Evolutionary conservation across 2,797 vertebrate genomes (phyloP), one percentile per base, ranked within the genome.

Genomic region (Bradypus variegatus): DNA sequence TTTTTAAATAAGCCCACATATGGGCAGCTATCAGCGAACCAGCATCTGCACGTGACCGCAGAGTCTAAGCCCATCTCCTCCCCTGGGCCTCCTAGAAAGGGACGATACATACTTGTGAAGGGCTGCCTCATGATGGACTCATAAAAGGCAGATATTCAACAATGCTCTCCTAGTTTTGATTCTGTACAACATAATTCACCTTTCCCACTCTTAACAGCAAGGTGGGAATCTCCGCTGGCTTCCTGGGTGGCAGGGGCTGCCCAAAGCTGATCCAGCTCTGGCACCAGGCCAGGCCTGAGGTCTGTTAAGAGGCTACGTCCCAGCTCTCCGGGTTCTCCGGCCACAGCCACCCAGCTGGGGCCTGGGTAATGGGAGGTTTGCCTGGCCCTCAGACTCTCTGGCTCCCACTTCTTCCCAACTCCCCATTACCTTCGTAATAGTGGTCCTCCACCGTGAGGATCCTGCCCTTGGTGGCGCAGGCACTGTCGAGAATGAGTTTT

Each of bases 401-500:
- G 36, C n/a, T 72, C n/a, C 58, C 6, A 2, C 55, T 25, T 33
- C 10, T 18, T 16, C 23, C 19, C 4, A 11, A 50, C 50, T 50
- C 9, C 41, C 8, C 25, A 96, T 91, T 95, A 99, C 99, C 98
- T 98, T 99, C 98, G 8, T 98, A 98, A 96, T 99, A 99, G 96
- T 99, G 99, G 95, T 99, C 99, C 95, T 99, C 99, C 95, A 99
- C 98, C 0, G 98, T 99, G 96, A 99, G 97, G 96, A 99, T 97
- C 85, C 98, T 97, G 94, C 99, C 98, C 94, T 98, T 98, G 93
- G 99, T 99, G 8, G 97, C 98, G 50, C 98, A 98, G 55, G 98
- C 98, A 64, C 97, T 98, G 94, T 99, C 98, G 3, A 98, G 98
- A 96, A 99, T 99, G 94, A 98, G 98, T 95, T 99, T 98, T 89